Conservation (phyloP, 2,113 vertebrate genomes). For the Brienomyrus longianalis region DNA sequence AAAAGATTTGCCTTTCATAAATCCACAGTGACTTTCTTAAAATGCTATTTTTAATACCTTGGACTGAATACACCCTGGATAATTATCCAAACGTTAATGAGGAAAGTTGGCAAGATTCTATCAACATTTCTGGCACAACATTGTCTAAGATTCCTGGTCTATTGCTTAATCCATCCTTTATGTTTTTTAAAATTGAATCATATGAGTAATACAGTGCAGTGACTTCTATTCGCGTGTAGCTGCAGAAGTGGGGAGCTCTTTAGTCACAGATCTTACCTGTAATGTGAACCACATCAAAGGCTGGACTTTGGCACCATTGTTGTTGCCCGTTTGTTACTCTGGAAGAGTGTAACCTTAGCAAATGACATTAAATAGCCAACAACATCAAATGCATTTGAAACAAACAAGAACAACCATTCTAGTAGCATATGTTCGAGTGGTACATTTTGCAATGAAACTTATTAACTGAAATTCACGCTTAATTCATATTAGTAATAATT, state of each 20-base stretch:
- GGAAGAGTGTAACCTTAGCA: background rate
- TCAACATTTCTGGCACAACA: background rate
- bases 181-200: background rate
- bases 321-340: background rate
- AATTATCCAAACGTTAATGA: background rate
- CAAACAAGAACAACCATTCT: background rate
- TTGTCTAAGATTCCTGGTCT: background rate
- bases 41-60: background rate
- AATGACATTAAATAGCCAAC: background rate
- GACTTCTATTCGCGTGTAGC: background rate
- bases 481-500: background rate
- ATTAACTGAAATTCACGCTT: background rate
- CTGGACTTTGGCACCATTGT: background rate
- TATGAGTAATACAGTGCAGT: background rate
- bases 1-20: background rate
- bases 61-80: background rate
- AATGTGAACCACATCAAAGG: background rate
- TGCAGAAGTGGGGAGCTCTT: background rate
- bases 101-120: background rate
- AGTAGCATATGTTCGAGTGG: background rate
- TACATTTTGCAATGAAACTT: background rate
- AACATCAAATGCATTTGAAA: background rate
- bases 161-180: background rate
- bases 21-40: background rate
- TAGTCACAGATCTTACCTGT: background rate